A percentile compares a stretch with the other conserved stretches of the same genome.
Conservation (phyloP, 1,140 invertebrate genomes). For the Meteorus sp. region DNA sequence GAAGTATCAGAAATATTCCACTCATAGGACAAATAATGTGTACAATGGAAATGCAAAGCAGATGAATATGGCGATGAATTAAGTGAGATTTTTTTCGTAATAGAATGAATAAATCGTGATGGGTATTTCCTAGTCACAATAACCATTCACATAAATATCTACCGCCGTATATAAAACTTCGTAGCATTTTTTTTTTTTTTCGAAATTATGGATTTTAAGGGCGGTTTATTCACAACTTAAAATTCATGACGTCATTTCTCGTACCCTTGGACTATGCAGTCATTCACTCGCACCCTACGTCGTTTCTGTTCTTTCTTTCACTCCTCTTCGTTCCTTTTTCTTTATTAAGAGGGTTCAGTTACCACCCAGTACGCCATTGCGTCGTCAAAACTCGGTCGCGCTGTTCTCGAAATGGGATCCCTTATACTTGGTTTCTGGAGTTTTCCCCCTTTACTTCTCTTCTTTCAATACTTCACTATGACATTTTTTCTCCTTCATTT, state of each 20-base stretch:
- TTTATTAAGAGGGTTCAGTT: constrained; percentile 25
- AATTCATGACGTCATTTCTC: constrained; percentile 29
- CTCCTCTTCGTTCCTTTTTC: constrained; percentile 9
- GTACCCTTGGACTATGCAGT: constrained; percentile 9
- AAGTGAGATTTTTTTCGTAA: no score
- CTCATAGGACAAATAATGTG: no score
- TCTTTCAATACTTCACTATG: neutral
- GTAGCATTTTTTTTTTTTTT: constrained; percentile 23
- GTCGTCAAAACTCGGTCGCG: constrained; percentile 11
- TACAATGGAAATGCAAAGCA: no score
- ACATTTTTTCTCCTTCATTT: neutral
- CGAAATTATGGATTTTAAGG: constrained; percentile 27
- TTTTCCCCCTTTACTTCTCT: neutral
- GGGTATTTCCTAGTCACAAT: no score
- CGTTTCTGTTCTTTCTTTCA: constrained; percentile 1
- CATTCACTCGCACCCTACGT: no score
- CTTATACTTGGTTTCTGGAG: neutral
- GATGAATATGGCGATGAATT: no score
- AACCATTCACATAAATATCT: no score
- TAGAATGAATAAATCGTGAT: no score
- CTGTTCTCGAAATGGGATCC: constrained; percentile 4
- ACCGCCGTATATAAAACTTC: constrained; percentile 30
- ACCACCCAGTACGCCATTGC: constrained; percentile 10
- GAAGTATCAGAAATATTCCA: no score
- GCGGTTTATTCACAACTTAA: constrained; percentile 24